phyloP scores from a whole-genome alignment of 2,888 invertebrate species.

The Drosophila affinis region DNA sequence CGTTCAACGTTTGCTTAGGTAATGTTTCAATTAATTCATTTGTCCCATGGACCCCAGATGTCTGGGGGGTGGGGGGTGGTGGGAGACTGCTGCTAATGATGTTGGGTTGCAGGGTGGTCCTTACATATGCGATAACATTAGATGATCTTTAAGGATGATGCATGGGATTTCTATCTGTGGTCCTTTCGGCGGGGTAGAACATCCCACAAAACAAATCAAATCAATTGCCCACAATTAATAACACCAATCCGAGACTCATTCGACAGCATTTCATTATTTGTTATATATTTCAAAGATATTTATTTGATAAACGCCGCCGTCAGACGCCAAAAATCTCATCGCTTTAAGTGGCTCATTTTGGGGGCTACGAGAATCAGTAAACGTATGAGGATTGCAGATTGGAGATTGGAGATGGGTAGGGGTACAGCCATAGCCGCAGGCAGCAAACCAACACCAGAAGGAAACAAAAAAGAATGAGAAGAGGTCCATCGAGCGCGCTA shows the following conservation, averaged over 20 bases:
- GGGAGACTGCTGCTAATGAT: constrained; percentile 53
- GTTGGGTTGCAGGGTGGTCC: constrained; percentile 50
- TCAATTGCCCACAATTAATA: constrained; percentile 76
- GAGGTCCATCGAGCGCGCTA: constrained; percentile 53
- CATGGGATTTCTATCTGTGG: constrained; percentile 30
- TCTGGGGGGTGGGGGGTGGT: constrained; percentile 13
- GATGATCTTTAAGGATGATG: constrained; percentile 49
- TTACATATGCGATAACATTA: constrained; percentile 9
- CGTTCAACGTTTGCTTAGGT: constrained; percentile 73
- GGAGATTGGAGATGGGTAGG: constrained; percentile 28
- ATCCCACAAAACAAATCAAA: constrained; percentile 61
- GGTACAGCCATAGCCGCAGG: constrained; percentile 50
- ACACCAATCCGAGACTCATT: constrained; percentile 65
- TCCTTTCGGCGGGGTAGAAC: neutral
- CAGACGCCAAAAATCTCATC: constrained; percentile 80
- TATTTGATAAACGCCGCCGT: constrained; percentile 76
- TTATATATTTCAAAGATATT: constrained; percentile 77
- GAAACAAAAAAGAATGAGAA: constrained; percentile 29
- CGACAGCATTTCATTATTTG: constrained; percentile 76
- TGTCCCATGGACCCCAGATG: constrained; percentile 42
- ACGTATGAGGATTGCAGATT: constrained; percentile 13
- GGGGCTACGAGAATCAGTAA: neutral
- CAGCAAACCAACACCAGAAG: constrained; percentile 57
- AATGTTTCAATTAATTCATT: constrained; percentile 80
- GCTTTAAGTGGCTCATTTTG: constrained; percentile 77